A percentile compares a stretch with the other conserved stretches of the same genome.
Conservation (phyloP, 2,888 invertebrate species). For the Sabellastarte sp. region DNA sequence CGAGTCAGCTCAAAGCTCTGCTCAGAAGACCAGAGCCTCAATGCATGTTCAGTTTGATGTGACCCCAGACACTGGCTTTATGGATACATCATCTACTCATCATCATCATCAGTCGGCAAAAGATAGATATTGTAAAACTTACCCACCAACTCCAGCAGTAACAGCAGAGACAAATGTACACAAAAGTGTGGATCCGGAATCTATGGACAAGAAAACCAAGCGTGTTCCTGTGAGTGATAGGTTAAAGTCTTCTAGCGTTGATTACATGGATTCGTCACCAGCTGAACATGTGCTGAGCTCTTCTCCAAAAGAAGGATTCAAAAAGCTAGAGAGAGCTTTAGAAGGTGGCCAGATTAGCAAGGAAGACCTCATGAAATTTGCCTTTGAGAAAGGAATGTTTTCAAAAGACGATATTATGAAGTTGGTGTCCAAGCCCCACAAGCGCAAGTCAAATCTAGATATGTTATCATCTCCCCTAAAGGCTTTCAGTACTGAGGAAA, state of each 20-base stretch:
- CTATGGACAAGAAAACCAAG: no score
- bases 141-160: not conserved
- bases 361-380: not conserved
- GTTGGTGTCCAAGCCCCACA: not conserved
- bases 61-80: no score
- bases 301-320: not conserved
- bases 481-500: not conserved
- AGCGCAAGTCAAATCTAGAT: not conserved
- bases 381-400: not conserved
- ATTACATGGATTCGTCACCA: no score
- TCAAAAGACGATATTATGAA: not conserved
- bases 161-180: no score
- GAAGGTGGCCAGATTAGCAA: not conserved
- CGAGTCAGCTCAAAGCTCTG: not conserved
- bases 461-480: not conserved
- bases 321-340: not conserved
- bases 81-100: no score
- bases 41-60: not conserved
- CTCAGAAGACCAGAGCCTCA: not conserved
- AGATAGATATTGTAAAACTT: not conserved
- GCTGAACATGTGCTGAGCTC: no score
- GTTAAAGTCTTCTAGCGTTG: no score
- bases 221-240: no score
- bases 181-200: no score
- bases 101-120: not conserved